Conservation (phyloP, 2,797 vertebrate species). For the Fistularia tabacaria region DNA sequence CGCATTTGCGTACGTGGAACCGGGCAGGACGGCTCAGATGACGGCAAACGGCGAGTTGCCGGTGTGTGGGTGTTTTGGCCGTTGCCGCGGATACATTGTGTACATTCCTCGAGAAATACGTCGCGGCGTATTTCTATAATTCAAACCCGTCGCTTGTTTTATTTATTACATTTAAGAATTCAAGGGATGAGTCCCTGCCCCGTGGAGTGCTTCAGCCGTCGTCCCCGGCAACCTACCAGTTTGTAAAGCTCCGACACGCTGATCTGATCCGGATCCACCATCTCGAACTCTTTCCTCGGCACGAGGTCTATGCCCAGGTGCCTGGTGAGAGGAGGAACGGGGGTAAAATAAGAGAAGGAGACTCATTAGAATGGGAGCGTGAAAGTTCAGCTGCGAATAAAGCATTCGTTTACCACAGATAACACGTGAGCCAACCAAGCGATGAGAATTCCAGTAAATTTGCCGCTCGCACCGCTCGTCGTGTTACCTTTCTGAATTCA, state of each 20-base stretch:
- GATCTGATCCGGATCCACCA: constrained; percentile 96
- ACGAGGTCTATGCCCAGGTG: constrained; percentile 96
- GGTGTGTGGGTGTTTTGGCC: constrained; percentile 12
- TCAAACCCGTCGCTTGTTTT: constrained; percentile 7
- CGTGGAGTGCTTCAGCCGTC: constrained; percentile 17
- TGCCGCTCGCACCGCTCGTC: too few species aligned
- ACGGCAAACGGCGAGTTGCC: background rate
- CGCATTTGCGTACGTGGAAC: constrained; percentile 37
- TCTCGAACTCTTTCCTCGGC: constrained; percentile 98
- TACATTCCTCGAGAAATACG: constrained; percentile 17
- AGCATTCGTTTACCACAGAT: too few species aligned
- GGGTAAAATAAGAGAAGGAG: too few species aligned
- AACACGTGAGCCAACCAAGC: too few species aligned
- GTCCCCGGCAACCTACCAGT: constrained; percentile 78
- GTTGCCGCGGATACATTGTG: constrained; percentile 18
- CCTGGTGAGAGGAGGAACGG: constrained; percentile 60
- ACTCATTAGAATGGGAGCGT: background rate
- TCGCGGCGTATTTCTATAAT: constrained; percentile 20
- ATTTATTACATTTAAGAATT: constrained; percentile 23
- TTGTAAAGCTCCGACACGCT: constrained; percentile 98
- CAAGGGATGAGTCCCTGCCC: constrained; percentile 3
- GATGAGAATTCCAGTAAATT: too few species aligned
- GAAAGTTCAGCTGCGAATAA: too few species aligned
- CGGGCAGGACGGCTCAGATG: constrained; percentile 4
- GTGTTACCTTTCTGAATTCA: too few species aligned